phyloP scores from a whole-genome alignment of 2,888 invertebrate genomes.

The Chrysotoxum bicinctum region DNA sequence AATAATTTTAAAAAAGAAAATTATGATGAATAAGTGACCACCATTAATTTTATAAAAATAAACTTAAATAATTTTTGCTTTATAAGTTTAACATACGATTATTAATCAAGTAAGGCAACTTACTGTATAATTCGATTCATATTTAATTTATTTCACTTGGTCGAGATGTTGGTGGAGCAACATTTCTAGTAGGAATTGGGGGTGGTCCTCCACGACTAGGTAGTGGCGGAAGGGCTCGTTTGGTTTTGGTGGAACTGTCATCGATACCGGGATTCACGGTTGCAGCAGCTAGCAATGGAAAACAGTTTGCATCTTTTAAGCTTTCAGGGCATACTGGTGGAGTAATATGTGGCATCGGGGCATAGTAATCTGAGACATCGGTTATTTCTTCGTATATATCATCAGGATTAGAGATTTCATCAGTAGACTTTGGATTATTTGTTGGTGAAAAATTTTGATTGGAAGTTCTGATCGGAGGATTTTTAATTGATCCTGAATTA shows the following conservation, averaged over 20 bases:
- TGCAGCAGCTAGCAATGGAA: conserved; percentile 75
- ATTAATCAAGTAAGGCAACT: conserved; percentile 26
- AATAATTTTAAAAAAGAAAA: no score
- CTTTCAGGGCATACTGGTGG: conserved; percentile 74
- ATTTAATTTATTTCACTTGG: conserved; percentile 77
- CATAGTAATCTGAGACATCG: conserved; percentile 83
- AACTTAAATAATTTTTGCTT: background rate
- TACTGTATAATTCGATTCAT: conserved; percentile 44
- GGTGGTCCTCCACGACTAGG: conserved; percentile 82
- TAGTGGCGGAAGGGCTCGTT: conserved; percentile 85
- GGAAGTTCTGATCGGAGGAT: conserved; percentile 76
- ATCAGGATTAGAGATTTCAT: conserved; percentile 59
- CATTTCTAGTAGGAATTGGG: conserved; percentile 80
- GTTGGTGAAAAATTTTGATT: conserved; percentile 77
- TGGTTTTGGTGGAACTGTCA: conserved; percentile 79
- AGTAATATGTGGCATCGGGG: conserved; percentile 85
- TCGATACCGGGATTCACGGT: conserved; percentile 57
- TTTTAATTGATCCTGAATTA: conserved; percentile 35
- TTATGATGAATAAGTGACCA: no score
- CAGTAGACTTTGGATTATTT: conserved; percentile 63
- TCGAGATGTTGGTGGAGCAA: conserved; percentile 80
- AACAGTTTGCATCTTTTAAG: conserved; percentile 82
- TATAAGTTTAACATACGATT: background rate
- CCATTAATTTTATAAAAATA: no score
- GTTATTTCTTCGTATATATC: conserved; percentile 84